Evolutionary conservation across 2,113 vertebrate species (phyloP).

Genomic region (Archilochus colubris): DNA sequence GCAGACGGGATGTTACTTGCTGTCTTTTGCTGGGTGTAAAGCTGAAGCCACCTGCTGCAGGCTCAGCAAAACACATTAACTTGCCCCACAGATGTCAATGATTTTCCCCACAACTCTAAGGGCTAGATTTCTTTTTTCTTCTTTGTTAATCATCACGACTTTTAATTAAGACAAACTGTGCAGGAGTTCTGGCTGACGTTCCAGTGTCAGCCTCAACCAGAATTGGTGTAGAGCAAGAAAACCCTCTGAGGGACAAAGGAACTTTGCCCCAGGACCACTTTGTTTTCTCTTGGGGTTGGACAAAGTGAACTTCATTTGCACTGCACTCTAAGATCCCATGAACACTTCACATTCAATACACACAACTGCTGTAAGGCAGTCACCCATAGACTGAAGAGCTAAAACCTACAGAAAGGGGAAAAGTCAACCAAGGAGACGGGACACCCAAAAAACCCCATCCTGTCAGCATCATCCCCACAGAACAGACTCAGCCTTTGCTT

Average conservation of each 20-base stretch:
- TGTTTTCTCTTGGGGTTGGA: neutral
- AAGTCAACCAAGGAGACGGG: neutral
- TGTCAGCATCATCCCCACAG: neutral
- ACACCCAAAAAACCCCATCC: neutral
- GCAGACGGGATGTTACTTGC: neutral
- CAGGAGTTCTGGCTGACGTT: neutral
- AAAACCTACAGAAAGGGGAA: neutral
- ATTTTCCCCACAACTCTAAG: neutral
- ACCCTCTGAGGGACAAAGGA: neutral
- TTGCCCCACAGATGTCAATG: neutral
- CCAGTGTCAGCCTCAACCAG: neutral
- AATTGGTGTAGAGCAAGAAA: neutral
- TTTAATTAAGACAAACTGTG: neutral
- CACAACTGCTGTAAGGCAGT: neutral
- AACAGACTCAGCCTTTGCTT: neutral
- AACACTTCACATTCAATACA: neutral
- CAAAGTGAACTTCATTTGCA: neutral
- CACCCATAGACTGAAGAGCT: neutral
- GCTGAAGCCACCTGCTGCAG: neutral
- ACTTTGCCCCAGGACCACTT: neutral
- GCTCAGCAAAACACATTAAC: neutral
- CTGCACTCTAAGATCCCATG: neutral
- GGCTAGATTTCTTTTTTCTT: neutral
- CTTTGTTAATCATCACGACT: neutral
- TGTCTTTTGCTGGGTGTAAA: neutral